These are phyloP conservation scores for Drosophila trapezifrons DNA, from an alignment of 1,140 invertebrate genomes.

Conservation along the genomic window DNA sequence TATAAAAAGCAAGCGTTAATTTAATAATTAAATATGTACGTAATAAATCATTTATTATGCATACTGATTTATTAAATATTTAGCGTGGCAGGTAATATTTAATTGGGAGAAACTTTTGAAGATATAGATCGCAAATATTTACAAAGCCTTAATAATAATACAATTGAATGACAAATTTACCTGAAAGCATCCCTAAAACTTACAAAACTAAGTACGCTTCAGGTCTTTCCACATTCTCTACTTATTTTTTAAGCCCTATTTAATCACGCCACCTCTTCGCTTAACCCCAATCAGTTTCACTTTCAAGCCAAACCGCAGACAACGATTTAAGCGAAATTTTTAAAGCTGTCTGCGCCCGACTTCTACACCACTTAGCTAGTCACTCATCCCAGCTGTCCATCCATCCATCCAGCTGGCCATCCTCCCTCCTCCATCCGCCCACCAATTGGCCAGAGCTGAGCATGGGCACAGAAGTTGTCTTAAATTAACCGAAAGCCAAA, in stretches of 20 bases:
- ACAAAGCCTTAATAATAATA: too few relatives aligned
- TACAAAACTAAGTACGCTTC: not conserved
- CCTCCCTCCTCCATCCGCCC: conserved; percentile 39
- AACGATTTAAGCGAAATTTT: conserved; percentile 35
- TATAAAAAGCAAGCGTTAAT: too few relatives aligned
- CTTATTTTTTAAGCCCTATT: conserved; percentile 7
- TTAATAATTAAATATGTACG: too few relatives aligned
- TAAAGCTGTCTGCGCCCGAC: conserved; percentile 28
- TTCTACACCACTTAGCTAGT: conserved; percentile 44
- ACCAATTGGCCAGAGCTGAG: conserved; percentile 46
- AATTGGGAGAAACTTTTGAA: too few relatives aligned
- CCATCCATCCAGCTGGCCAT: conserved; percentile 23
- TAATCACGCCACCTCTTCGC: conserved; percentile 27
- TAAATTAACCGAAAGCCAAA: conserved; percentile 68
- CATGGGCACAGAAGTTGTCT: conserved; percentile 71
- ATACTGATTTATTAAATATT: too few relatives aligned
- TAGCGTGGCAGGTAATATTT: too few relatives aligned
- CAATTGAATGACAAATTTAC: too few relatives aligned
- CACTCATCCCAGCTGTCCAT: conserved; percentile 29
- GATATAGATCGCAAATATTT: too few relatives aligned
- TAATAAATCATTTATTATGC: too few relatives aligned
- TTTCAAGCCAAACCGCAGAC: conserved; percentile 56
- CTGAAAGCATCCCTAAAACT: too few relatives aligned
- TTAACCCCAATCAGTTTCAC: conserved; percentile 53
- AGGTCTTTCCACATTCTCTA: not conserved